phyloP scores from a whole-genome alignment of 2,888 invertebrate species.

The Tetanocera ferruginea region DNA sequence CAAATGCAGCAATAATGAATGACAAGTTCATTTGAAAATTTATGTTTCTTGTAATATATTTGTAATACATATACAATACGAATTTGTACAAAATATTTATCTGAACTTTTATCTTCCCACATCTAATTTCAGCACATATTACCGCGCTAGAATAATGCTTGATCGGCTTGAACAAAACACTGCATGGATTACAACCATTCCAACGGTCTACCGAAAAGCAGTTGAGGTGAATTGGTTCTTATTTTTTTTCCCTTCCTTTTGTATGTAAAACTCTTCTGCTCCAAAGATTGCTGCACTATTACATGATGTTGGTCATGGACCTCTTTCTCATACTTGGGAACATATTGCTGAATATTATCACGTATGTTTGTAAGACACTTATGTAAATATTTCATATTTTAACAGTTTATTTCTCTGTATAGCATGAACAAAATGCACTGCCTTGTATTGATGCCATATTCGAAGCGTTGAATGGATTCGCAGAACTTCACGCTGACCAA shows the following conservation, averaged over 20 bases:
- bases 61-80: too few relatives aligned
- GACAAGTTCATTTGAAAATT: too few relatives aligned
- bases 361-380: conserved; percentile 39
- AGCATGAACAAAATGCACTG: conserved; percentile 61
- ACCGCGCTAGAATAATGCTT: conserved; percentile 70
- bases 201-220: conserved; percentile 58
- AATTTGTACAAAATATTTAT: not conserved
- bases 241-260: not conserved
- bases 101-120: not conserved
- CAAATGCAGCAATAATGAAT: too few relatives aligned
- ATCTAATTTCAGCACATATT: conserved; percentile 70
- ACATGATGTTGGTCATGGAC: conserved; percentile 80
- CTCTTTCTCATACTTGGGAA: conserved; percentile 78
- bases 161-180: conserved; percentile 67
- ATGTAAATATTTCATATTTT: not conserved
- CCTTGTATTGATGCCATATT: conserved; percentile 61
- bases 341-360: conserved; percentile 47
- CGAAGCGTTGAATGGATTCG: conserved; percentile 44
- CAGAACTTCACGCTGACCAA: conserved; percentile 50
- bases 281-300: conserved; percentile 75
- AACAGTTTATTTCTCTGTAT: not conserved
- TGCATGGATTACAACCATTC: conserved; percentile 49
- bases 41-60: too few relatives aligned
- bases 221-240: conserved; percentile 54
- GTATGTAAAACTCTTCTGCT: conserved; percentile 65